These are phyloP conservation scores for Percopsis omiscomaycus DNA, from an alignment of 2,797 vertebrate species.

Conservation along the genomic window DNA sequence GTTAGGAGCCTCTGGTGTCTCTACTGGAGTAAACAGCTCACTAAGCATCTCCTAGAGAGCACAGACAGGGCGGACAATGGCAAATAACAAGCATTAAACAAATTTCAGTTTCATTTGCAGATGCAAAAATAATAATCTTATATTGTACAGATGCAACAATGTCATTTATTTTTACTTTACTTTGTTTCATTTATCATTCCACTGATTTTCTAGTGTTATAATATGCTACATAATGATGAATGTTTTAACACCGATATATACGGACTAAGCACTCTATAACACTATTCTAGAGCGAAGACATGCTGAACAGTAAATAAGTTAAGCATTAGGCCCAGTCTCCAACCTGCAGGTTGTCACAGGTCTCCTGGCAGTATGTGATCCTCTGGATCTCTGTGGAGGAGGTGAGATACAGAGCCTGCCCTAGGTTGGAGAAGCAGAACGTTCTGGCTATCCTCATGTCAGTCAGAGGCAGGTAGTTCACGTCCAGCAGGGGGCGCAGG, in stretches of 20 bases:
- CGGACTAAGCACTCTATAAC: background rate
- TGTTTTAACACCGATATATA: background rate
- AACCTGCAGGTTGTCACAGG: constrained; percentile 97
- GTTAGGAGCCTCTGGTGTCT: constrained; percentile 98
- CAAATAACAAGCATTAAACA: background rate
- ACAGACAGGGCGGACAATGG: constrained; percentile 14
- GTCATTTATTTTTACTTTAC: too few relatives aligned
- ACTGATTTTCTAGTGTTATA: background rate
- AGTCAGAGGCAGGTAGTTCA: constrained; percentile 96
- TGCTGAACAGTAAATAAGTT: background rate
- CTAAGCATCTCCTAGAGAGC: constrained; percentile 94
- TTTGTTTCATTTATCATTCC: too few relatives aligned
- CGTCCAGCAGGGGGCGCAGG: constrained; percentile 91
- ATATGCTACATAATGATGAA: background rate
- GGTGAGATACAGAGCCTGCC: constrained; percentile 95
- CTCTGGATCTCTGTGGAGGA: constrained; percentile 98
- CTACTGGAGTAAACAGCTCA: constrained; percentile 95
- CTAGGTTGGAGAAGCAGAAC: constrained; percentile 97
- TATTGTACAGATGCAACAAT: too few relatives aligned
- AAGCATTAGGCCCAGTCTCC: constrained; percentile 7
- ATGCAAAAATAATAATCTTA: too few relatives aligned
- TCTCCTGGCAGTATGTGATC: constrained; percentile 96
- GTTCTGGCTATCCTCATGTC: constrained; percentile 99
- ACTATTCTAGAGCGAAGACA: too few relatives aligned
- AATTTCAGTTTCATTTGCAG: background rate